phyloP scores from a whole-genome alignment of 2,113 vertebrate species.

The Thinocorus orbignyianus region DNA sequence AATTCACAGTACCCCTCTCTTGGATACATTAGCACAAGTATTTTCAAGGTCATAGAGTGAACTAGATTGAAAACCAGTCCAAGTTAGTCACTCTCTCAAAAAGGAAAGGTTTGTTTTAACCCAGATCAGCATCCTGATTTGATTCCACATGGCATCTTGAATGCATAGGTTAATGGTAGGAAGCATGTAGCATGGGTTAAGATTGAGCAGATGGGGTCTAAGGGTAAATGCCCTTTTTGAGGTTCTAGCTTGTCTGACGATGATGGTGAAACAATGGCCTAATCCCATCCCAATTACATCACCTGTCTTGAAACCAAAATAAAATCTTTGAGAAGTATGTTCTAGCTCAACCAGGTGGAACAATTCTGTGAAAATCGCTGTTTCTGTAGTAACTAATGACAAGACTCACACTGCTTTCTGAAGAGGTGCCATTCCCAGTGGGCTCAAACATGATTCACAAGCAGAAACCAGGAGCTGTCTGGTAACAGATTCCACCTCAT shows the following conservation, averaged over 20 bases:
- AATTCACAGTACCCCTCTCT: neutral
- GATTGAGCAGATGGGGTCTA: neutral
- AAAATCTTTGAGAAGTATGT: neutral
- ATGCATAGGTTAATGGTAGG: neutral
- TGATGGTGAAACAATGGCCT: neutral
- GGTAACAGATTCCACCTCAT: neutral
- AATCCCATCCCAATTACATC: neutral
- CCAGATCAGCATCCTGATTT: neutral
- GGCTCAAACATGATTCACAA: neutral
- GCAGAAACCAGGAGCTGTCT: neutral
- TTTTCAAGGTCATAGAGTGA: neutral
- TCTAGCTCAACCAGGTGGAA: neutral
- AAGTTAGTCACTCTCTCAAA: neutral
- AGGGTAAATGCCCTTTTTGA: neutral
- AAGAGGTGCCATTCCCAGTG: neutral
- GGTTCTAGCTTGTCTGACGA: neutral
- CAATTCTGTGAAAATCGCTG: neutral
- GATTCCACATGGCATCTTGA: neutral
- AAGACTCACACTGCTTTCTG: neutral
- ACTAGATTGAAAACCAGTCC: neutral
- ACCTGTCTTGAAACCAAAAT: neutral
- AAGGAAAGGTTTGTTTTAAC: neutral
- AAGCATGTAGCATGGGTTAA: neutral
- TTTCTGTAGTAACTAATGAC: neutral
- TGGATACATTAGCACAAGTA: neutral